These are phyloP conservation scores for Odontophorus gujanensis DNA, from an alignment of 2,113 vertebrate genomes.

Conservation along the genomic window DNA sequence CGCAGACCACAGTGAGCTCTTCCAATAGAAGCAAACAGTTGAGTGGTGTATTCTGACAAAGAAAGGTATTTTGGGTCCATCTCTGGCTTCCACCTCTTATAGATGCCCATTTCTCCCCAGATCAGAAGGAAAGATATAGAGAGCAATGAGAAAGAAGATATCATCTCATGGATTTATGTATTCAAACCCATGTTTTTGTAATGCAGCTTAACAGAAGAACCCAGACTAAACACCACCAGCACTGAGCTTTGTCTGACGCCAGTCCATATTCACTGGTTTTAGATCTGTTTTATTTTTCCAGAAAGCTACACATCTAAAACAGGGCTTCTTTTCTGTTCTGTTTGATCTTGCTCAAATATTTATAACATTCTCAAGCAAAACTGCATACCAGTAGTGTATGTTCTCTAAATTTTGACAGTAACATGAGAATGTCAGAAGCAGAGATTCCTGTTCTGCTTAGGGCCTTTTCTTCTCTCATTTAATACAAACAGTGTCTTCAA, in stretches of 20 bases:
- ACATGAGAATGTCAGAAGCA: neutral
- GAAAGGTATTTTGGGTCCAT: neutral
- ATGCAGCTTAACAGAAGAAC: neutral
- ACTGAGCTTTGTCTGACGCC: neutral
- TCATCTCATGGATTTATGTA: neutral
- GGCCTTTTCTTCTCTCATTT: neutral
- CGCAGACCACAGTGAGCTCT: neutral
- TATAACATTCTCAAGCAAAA: neutral
- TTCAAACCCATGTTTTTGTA: neutral
- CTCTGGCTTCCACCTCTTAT: neutral
- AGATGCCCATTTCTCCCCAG: neutral
- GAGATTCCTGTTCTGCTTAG: neutral
- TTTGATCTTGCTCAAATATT: slow-evolving; percentile 4
- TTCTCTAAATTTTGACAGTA: neutral
- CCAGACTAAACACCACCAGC: neutral
- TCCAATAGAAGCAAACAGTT: neutral
- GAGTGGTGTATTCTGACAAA: neutral
- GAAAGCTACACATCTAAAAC: neutral
- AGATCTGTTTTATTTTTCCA: neutral
- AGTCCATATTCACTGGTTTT: neutral
- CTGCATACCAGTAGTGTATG: neutral
- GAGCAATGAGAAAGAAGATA: neutral
- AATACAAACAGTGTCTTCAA: neutral
- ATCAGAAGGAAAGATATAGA: neutral
- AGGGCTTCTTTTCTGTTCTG: neutral